Percentiles rank a stretch among this genome's conserved stretches.
Evolutionary conservation across 2,888 invertebrate genomes (phyloP).

Genomic region (Serripes groenlandicus): DNA sequence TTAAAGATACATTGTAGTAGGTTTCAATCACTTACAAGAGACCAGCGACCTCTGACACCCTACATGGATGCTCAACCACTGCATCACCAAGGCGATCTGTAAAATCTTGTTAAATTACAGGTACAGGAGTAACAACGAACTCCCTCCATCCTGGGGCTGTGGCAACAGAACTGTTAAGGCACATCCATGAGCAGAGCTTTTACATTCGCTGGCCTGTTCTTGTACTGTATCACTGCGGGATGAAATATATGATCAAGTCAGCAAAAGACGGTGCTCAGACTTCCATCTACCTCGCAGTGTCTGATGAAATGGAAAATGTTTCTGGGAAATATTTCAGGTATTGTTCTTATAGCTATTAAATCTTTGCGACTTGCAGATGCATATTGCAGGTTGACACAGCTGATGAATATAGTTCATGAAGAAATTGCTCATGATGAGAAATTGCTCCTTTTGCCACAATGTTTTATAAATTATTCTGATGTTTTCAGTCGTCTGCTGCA

Average conservation of each 20-base stretch:
- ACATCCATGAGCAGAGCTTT: slow-evolving; percentile 45
- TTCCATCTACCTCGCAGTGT: slow-evolving; percentile 75
- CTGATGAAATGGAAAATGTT: slow-evolving; percentile 60
- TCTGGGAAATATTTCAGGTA: slow-evolving; percentile 77
- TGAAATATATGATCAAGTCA: slow-evolving; percentile 58
- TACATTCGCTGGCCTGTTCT: background rate
- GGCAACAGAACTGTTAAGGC: slow-evolving; percentile 62
- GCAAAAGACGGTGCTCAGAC: slow-evolving; percentile 78
- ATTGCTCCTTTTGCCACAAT: no score
- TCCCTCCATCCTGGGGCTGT: slow-evolving; percentile 74
- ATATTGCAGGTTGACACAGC: no score
- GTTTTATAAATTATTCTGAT: no score
- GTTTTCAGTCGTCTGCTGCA: no score
- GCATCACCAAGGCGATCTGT: background rate
- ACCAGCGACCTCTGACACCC: no score
- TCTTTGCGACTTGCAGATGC: no score
- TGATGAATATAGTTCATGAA: no score
- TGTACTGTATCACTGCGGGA: background rate
- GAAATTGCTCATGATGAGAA: no score
- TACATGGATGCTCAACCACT: no score
- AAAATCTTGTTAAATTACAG: slow-evolving; percentile 17
- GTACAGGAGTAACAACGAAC: slow-evolving; percentile 65
- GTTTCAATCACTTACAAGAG: no score
- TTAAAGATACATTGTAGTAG: no score
- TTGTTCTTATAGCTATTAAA: background rate